Evolutionary conservation across 2,797 vertebrate genomes (phyloP).

Genomic region (Forpus xanthops): DNA sequence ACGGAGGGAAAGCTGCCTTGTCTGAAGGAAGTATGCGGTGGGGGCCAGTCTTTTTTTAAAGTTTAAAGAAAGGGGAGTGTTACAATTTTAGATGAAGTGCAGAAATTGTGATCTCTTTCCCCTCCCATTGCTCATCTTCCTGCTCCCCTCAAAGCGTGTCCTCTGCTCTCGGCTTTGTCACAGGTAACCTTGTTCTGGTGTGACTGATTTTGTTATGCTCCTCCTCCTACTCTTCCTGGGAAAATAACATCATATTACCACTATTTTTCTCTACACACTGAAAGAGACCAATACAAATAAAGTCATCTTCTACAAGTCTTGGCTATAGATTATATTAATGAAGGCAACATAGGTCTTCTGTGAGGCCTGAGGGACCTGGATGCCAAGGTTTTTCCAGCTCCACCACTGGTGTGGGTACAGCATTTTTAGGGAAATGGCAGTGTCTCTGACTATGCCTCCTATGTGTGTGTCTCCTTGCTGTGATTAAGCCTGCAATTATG

Average conservation of each 20-base stretch:
- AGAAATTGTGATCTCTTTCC: not conserved
- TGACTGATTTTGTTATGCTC: not conserved
- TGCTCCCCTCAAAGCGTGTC: not conserved
- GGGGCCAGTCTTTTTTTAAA: not conserved
- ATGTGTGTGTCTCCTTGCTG: not conserved
- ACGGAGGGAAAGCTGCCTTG: not conserved
- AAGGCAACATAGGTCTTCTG: not conserved
- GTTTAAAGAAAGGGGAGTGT: not conserved
- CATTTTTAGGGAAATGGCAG: not conserved
- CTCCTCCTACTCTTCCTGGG: not conserved
- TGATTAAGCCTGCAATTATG: conserved; percentile 27
- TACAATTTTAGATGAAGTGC: not conserved
- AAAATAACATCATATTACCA: not conserved
- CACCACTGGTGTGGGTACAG: fast-evolving
- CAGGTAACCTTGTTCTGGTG: not conserved
- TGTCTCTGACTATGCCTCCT: not conserved
- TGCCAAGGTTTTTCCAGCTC: not conserved
- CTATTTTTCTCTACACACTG: not conserved
- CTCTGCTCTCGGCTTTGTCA: not conserved
- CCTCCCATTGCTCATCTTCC: not conserved
- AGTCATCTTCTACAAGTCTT: not conserved
- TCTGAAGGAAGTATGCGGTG: not conserved
- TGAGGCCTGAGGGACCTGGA: not conserved
- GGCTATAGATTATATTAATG: not conserved
- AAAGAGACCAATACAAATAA: not conserved